Evolutionary conservation across 1,140 invertebrate genomes (phyloP).

Genomic region (Aphidius gifuensis): DNA sequence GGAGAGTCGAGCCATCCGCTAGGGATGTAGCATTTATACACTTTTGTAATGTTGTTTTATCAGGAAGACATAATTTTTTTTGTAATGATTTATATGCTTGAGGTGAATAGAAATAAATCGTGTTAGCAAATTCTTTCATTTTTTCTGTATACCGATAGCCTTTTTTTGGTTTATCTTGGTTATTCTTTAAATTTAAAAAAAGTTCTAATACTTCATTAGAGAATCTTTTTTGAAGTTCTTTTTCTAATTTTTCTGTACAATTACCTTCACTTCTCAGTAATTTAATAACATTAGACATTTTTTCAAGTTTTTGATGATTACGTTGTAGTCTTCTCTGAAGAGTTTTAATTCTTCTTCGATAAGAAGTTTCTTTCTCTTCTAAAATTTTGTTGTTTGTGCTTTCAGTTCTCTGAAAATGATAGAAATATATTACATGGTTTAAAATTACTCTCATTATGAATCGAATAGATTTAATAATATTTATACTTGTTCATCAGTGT

Average conservation of each 20-base stretch:
- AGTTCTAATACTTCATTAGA: slow-evolving; percentile 5
- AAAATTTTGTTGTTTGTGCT: neutral
- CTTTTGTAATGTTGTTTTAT: no score
- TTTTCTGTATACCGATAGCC: neutral
- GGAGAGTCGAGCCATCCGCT: no score
- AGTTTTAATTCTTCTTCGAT: neutral
- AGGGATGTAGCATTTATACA: no score
- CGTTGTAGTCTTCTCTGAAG: neutral
- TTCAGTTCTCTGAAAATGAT: no score
- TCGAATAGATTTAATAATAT: neutral
- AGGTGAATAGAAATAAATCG: no score
- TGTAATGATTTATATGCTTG: no score
- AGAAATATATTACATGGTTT: neutral
- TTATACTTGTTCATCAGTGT: neutral
- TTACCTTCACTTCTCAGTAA: neutral
- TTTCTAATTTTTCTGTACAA: slow-evolving; percentile 1
- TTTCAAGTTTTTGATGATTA: neutral
- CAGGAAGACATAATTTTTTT: no score
- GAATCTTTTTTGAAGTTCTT: neutral
- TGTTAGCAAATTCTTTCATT: no score
- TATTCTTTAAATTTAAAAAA: neutral
- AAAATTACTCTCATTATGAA: neutral
- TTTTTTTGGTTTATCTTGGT: neutral
- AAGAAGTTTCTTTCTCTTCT: neutral
- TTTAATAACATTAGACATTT: neutral